Conservation (phyloP, 35 echinoderm and acorn worm genomes). For the Lytechinus pictus region DNA sequence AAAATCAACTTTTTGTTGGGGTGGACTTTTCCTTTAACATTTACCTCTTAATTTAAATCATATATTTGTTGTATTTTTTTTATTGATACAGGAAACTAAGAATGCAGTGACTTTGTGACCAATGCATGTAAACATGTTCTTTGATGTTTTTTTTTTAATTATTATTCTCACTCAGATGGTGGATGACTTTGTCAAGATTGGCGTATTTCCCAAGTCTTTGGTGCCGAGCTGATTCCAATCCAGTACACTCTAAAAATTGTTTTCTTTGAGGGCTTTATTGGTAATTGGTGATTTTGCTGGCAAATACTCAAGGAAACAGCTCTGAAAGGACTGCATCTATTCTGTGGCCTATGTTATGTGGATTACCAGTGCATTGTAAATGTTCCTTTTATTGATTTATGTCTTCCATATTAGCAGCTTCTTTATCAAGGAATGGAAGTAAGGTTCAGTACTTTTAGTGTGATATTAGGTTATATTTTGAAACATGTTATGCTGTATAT, state of each 20-base stretch:
- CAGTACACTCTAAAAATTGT: background rate
- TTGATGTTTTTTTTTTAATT: background rate
- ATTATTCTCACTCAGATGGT: conserved; percentile 56
- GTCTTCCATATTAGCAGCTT: conserved; percentile 7
- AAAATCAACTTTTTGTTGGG: no score
- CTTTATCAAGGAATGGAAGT: background rate
- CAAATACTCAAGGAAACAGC: background rate
- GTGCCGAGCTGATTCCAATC: conserved; percentile 35
- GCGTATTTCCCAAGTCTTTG: conserved; percentile 62
- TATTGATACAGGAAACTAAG: no score
- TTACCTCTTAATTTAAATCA: no score
- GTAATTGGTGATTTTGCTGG: background rate
- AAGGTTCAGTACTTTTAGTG: conserved; percentile 1
- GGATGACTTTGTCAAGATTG: conserved; percentile 62
- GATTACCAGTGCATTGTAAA: background rate
- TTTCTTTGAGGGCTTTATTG: background rate
- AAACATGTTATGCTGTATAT: background rate
- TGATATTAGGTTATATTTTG: background rate
- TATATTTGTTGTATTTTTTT: no score
- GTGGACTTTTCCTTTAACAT: no score
- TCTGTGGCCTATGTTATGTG: conserved; percentile 7
- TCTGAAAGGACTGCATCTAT: background rate
- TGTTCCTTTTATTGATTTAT: background rate
- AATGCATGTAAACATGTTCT: no score
- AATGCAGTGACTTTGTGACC: no score